Percentiles rank a stretch among this genome's conserved stretches.
phyloP scores from a whole-genome alignment of 2,888 invertebrate species.

The Lasioglossum villosulum region DNA sequence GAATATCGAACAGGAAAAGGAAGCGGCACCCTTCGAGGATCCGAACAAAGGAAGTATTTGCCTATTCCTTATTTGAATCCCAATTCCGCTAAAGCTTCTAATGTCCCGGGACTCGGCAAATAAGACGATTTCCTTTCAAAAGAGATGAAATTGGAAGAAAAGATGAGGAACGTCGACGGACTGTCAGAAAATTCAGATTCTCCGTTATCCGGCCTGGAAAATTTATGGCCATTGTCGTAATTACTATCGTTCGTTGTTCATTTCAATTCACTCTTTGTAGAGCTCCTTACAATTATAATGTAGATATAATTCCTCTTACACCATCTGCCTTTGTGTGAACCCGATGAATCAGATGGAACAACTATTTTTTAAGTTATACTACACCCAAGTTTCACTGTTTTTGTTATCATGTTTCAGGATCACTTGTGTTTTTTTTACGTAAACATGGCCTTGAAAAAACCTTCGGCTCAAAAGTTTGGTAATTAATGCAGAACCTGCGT shows the following conservation, averaged over 20 bases:
- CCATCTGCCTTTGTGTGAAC: too few species aligned
- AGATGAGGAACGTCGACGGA: not conserved
- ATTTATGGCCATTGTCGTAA: not conserved
- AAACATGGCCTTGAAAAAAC: too few species aligned
- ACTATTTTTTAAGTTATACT: too few species aligned
- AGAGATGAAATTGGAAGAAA: not conserved
- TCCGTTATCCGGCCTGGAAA: not conserved
- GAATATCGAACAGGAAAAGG: not conserved
- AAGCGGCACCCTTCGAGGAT: not conserved
- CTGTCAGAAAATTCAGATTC: not conserved
- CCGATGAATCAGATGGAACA: too few species aligned
- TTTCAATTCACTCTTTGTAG: not conserved
- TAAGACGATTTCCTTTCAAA: constrained; percentile 1
- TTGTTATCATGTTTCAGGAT: too few species aligned
- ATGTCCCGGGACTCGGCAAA: constrained; percentile 17
- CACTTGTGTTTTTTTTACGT: too few species aligned
- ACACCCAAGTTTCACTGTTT: too few species aligned
- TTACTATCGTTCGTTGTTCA: not conserved
- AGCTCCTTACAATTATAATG: not conserved
- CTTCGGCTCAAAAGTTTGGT: too few species aligned
- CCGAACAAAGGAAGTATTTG: constrained; percentile 32
- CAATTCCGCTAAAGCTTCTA: constrained; percentile 19
- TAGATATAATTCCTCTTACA: not conserved
- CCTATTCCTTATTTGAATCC: constrained; percentile 29
- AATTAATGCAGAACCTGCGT: too few species aligned